These are phyloP conservation scores for Mamestra brassicae DNA, from an alignment of 2,888 invertebrate genomes.

Conservation along the genomic window DNA sequence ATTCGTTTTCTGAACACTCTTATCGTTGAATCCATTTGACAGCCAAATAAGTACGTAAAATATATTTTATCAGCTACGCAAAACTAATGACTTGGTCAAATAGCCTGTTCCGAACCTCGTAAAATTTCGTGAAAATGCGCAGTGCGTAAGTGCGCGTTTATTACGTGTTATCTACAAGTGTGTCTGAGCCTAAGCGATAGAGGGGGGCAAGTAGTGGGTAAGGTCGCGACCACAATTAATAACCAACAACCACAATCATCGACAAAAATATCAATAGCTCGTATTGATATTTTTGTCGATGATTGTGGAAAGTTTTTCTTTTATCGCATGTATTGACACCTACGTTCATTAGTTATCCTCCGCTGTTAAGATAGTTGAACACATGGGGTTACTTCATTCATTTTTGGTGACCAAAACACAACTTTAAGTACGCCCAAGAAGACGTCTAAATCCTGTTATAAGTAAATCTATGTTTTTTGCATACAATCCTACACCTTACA, in stretches of 20 bases:
- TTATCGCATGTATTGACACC: neutral
- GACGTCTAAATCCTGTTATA: no score
- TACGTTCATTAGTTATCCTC: neutral
- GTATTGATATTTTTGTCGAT: conserved; percentile 30
- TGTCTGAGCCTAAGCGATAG: conserved; percentile 24
- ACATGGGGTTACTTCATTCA: neutral
- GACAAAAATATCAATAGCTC: no score
- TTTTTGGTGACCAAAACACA: neutral
- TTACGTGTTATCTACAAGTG: conserved; percentile 22
- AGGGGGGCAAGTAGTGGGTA: conserved; percentile 39
- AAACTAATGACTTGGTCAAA: neutral
- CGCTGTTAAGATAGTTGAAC: neutral
- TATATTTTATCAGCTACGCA: neutral
- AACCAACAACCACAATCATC: conserved; percentile 23
- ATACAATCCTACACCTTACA: no score
- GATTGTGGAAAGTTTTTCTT: conserved; percentile 37
- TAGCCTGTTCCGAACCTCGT: neutral
- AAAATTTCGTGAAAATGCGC: neutral
- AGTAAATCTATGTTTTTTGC: no score
- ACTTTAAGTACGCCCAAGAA: no score
- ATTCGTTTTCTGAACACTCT: neutral
- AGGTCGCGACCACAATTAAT: conserved; percentile 50
- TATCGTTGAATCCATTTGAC: no score
- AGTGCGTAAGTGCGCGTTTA: neutral
- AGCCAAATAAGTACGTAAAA: no score